Conservation (phyloP, 2,113 vertebrate species). For the Melanotaenia duboulayi region DNA sequence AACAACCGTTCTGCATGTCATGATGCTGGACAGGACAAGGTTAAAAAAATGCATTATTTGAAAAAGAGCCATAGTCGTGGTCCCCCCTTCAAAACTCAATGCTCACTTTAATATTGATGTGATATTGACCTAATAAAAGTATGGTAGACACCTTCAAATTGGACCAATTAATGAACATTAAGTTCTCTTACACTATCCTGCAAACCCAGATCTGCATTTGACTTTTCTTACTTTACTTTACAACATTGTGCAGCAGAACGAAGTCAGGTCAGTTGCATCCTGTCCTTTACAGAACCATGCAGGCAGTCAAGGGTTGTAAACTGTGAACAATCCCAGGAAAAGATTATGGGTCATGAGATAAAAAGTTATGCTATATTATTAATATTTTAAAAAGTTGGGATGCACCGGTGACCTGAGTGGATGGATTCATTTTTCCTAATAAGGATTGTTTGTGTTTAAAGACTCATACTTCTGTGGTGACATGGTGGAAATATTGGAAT, state of each 20-base stretch:
- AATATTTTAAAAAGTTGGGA: too few relatives aligned
- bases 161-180: background rate
- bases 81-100: conserved; percentile 24
- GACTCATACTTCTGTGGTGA: background rate
- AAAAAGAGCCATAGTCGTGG: conserved; percentile 21
- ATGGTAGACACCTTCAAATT: background rate
- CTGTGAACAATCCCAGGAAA: too few relatives aligned
- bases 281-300: background rate
- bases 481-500: background rate
- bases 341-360: too few relatives aligned
- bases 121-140: conserved; percentile 30
- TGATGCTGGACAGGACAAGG: conserved; percentile 37
- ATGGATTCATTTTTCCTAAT: too few relatives aligned
- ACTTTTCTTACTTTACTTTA: background rate
- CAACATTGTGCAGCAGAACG: background rate
- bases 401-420: too few relatives aligned
- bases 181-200: background rate
- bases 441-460: background rate
- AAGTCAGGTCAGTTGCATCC: background rate
- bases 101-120: conserved; percentile 4
- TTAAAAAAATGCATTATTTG: conserved; percentile 45
- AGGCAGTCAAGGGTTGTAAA: background rate
- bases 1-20: too few relatives aligned
- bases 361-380: too few relatives aligned
- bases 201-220: background rate